These are phyloP conservation scores for Eleutherodactylus coqui DNA, from an alignment of 2,797 vertebrate genomes.

Conservation along the genomic window DNA sequence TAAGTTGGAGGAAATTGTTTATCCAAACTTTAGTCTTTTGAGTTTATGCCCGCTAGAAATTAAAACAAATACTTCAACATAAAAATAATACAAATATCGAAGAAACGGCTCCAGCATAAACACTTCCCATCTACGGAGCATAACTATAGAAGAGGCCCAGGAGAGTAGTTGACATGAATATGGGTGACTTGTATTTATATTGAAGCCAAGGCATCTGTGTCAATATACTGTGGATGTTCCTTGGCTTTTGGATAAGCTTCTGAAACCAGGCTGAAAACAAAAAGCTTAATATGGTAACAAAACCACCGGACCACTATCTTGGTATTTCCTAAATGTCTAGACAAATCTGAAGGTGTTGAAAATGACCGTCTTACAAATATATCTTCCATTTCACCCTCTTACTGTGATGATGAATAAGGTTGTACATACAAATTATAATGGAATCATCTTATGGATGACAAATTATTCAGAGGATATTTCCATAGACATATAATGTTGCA, in stretches of 20 bases:
- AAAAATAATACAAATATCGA: conserved; percentile 40
- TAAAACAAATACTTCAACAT: conserved; percentile 36
- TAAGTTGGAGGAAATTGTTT: conserved; percentile 58
- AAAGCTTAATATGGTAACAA: background rate
- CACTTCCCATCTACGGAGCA: background rate
- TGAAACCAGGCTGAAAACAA: background rate
- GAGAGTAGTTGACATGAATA: conserved; percentile 4
- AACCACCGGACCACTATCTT: background rate
- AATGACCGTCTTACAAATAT: background rate
- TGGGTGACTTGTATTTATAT: conserved; percentile 10
- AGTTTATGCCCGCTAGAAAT: conserved; percentile 47
- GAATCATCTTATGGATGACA: too few relatives aligned
- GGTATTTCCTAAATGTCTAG: background rate
- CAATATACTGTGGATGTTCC: conserved; percentile 5
- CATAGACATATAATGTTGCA: too few relatives aligned
- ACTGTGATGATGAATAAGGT: background rate
- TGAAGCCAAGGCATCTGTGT: conserved; percentile 19
- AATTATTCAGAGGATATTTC: too few relatives aligned
- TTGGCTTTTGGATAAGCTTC: background rate
- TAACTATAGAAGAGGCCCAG: conserved; percentile 2
- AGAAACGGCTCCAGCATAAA: conserved; percentile 14
- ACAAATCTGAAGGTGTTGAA: background rate
- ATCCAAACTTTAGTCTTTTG: conserved; percentile 55
- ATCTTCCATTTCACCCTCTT: background rate
- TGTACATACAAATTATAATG: background rate